A percentile compares a stretch with the other conserved stretches of the same genome.
Conservation (phyloP, 2,113 vertebrate genomes). For the Phrynosoma platyrhinos region DNA sequence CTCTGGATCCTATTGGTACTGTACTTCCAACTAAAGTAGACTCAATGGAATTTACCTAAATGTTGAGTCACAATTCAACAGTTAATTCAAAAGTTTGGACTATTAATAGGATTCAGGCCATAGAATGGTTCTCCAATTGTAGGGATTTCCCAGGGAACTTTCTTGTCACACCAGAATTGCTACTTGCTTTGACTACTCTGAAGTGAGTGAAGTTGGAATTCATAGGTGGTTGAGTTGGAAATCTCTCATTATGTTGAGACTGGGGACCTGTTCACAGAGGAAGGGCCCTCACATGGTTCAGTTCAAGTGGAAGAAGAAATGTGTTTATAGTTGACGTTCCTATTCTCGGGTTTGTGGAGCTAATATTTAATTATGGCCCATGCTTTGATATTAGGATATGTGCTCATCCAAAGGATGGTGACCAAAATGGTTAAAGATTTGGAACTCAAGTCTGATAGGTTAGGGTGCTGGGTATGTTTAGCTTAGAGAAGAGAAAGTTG, state of each 20-base stretch:
- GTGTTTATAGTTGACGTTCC: not conserved
- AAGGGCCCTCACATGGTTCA: not conserved
- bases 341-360: too few species aligned
- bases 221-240: not conserved
- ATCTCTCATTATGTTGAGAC: not conserved
- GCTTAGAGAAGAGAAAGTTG: too few species aligned
- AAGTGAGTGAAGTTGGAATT: not conserved
- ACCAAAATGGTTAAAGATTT: too few species aligned
- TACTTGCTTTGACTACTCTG: not conserved
- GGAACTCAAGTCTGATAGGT: too few species aligned
- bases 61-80: too few species aligned
- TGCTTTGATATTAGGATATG: not conserved
- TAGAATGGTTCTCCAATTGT: not conserved
- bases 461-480: too few species aligned
- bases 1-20: not conserved
- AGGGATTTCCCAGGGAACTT: not conserved
- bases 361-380: not conserved
- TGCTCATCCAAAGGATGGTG: not conserved
- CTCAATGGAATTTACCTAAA: not conserved
- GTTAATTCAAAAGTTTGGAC: too few species aligned
- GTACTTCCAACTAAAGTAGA: not conserved
- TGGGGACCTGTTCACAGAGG: not conserved
- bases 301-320: not conserved
- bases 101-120: too few species aligned
- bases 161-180: not conserved